Evolutionary conservation across 2,113 vertebrate genomes (phyloP), one percentile per base, ranked within the genome.

Genomic region (Merops nubicus): DNA sequence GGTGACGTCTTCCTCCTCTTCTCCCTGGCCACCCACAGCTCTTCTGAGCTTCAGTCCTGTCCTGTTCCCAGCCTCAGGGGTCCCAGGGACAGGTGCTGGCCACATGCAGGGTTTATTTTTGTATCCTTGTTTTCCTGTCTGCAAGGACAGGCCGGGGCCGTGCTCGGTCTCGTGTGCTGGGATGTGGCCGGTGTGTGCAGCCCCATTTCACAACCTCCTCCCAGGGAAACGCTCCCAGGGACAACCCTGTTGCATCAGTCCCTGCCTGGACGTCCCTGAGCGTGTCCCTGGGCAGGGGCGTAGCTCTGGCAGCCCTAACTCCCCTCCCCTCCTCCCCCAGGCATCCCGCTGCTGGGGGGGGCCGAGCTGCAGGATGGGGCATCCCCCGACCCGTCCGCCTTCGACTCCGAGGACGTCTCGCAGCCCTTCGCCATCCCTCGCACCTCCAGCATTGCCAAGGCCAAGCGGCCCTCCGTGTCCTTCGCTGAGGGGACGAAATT

Each of bases 401-500:
- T 99, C 25, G 96, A 97, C 88, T 97, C 97, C 0, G 99, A 99
- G 81, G 99, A 99, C 1, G 97, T 98, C 60, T 97, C 98, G 2
- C 98, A 98, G 17, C 97, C 98, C 6, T 99, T 99, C 8, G 96
- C 98, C 96, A 99, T 99, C 95, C 99, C 99, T 1, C 99, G 99
- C 50, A 99, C 99, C 26, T 99, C 99, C 98, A 99, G 99, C 98
- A 98, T 99, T 1, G 99, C 99, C 69, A 99, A 99, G 93, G 97
- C 99, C 95, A 99, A 99, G 97, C 96, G 99, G 1, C 99, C 99
- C 5, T 99, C 99, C 0, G 99, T 99, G 64, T 99, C 99, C 48
- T 99, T 99, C 28, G 99, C 99, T 0, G 99, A 99, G 95, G 99
- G 99, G 26, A 99, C 99, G 2, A 99, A 99, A 88, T 99, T 99